phyloP scores from a whole-genome alignment of 2,888 invertebrate species.

The Rhamnusium bicolor region DNA sequence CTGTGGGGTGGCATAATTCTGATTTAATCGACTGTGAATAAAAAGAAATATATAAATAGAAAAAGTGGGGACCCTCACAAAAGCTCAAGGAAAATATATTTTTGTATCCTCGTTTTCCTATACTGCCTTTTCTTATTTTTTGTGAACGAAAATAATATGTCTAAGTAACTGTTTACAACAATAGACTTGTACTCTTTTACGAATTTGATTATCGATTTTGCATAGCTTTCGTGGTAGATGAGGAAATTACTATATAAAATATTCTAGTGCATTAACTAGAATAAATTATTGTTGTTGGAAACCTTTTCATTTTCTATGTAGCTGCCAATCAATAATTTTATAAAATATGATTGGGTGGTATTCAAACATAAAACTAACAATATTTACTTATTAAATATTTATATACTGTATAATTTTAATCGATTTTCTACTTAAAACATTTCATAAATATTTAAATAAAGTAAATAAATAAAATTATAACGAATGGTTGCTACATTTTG shows the following conservation, averaged over 20 bases:
- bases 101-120: neutral
- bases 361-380: too few species aligned
- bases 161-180: neutral
- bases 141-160: constrained; percentile 4
- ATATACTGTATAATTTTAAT: too few species aligned
- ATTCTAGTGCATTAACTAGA: neutral
- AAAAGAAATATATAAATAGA: neutral
- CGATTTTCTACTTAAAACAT: too few species aligned
- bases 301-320: too few species aligned
- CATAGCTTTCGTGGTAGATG: neutral
- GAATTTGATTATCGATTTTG: neutral
- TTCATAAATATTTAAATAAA: too few species aligned
- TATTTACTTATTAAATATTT: too few species aligned
- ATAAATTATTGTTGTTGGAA: neutral
- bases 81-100: constrained; percentile 8
- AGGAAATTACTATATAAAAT: neutral
- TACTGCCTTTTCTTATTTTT: constrained; percentile 4
- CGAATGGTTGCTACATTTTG: too few species aligned
- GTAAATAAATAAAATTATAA: too few species aligned
- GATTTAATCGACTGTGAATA: neutral
- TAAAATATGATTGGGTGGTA: too few species aligned
- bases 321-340: too few species aligned
- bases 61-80: constrained; percentile 2
- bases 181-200: neutral
- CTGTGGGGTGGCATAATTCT: neutral